phyloP scores from a whole-genome alignment of 2,113 vertebrate species.

The Mixornis gularis region DNA sequence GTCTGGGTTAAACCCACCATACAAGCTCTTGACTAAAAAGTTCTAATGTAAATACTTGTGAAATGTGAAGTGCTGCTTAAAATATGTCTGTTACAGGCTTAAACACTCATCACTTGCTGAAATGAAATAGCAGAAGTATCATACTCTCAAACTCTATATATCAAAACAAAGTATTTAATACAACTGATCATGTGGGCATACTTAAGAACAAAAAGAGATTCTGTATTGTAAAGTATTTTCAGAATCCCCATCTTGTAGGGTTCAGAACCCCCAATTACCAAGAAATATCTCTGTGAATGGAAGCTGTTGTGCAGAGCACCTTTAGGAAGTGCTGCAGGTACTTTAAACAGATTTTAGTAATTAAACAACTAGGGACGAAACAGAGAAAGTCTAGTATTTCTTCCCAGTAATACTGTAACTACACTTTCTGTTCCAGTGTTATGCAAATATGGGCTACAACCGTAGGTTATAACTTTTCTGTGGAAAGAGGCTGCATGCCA shows the following conservation, averaged over 20 bases:
- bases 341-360: background rate
- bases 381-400: background rate
- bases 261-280: background rate
- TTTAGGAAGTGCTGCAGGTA: background rate
- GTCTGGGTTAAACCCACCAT: background rate
- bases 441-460: background rate
- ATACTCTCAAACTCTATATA: background rate
- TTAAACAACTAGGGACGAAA: background rate
- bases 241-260: background rate
- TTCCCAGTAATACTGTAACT: background rate
- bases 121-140: background rate
- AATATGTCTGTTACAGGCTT: background rate
- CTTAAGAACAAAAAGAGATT: background rate
- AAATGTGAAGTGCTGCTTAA: background rate
- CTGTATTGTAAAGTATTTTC: background rate
- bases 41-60: background rate
- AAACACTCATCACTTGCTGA: background rate
- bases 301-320: background rate
- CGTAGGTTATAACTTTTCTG: background rate
- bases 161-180: background rate
- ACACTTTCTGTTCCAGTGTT: background rate
- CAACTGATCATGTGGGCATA: background rate
- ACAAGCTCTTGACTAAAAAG: background rate
- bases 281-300: background rate
- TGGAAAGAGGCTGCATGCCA: background rate